Conservation (phyloP, 2,888 invertebrate species). For the Ischnus inquisitorius region DNA sequence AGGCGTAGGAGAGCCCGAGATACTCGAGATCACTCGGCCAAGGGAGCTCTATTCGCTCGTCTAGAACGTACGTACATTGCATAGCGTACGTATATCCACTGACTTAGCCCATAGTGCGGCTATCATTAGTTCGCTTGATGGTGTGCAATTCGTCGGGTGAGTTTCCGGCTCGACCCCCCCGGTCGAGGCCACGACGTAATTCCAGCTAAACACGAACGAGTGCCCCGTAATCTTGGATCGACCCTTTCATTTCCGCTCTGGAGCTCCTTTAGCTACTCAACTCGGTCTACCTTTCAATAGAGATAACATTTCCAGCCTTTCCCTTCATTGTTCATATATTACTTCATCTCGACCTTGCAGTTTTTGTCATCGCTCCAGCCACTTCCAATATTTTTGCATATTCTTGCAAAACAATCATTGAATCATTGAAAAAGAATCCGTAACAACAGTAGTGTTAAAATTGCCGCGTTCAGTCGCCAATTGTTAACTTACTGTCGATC, state of each 20-base stretch:
- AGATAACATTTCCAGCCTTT: constrained; percentile 5
- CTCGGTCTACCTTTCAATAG: constrained; percentile 42
- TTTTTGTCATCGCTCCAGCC: neutral
- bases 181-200: constrained; percentile 76
- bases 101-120: constrained; percentile 38
- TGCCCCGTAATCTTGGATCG: constrained; percentile 67
- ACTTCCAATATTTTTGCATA: too few relatives aligned
- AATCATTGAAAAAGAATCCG: neutral
- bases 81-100: constrained; percentile 26
- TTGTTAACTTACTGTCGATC: too few relatives aligned
- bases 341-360: neutral
- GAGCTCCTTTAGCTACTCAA: constrained; percentile 29
- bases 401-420: too few relatives aligned
- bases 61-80: constrained; percentile 16
- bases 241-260: constrained; percentile 71
- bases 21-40: constrained; percentile 61
- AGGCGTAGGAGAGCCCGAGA: constrained; percentile 50
- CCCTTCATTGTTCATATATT: neutral
- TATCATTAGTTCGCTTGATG: constrained; percentile 70
- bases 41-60: constrained; percentile 44
- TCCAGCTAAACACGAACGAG: constrained; percentile 76
- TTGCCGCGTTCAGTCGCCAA: too few relatives aligned
- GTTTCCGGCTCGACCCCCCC: constrained; percentile 78
- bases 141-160: constrained; percentile 74
- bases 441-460: too few relatives aligned